Percentiles rank a stretch among this genome's conserved stretches.
Conservation (phyloP, 2,797 vertebrate genomes). For the Hydrocynus forskahlii region DNA sequence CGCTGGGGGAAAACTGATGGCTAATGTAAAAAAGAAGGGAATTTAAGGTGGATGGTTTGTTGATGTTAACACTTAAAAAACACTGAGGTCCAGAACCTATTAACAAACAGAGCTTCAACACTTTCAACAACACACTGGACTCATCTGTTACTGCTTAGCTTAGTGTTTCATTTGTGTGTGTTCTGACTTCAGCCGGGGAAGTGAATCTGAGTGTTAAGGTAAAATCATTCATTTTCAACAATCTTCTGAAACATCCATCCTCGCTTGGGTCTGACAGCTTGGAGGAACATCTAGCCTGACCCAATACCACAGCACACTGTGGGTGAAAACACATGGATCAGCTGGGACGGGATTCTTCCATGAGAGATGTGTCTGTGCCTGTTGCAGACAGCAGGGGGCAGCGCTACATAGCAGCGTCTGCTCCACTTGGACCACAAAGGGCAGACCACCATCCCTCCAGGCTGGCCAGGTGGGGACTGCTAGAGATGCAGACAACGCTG, state of each 20-base stretch:
- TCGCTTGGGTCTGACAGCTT: slow-evolving; percentile 13
- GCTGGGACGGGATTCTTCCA: slow-evolving; percentile 41
- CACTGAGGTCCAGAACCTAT: slow-evolving; percentile 7
- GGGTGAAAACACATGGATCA: slow-evolving; percentile 40
- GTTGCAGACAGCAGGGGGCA: slow-evolving; percentile 58
- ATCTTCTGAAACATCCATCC: neutral
- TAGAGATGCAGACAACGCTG: slow-evolving; percentile 74
- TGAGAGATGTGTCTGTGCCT: slow-evolving; percentile 54
- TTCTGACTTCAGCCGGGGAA: neutral
- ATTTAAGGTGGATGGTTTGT: neutral
- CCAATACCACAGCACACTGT: neutral
- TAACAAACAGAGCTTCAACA: neutral
- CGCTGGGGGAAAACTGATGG: slow-evolving; percentile 66
- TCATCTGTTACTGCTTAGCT: neutral
- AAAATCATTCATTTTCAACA: neutral
- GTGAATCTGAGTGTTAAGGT: slow-evolving; percentile 17
- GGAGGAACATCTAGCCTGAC: neutral
- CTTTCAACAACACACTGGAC: neutral
- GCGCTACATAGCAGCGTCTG: slow-evolving; percentile 83
- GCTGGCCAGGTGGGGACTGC: slow-evolving; percentile 68
- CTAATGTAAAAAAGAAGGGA: slow-evolving; percentile 11
- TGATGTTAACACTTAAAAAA: slow-evolving; percentile 2
- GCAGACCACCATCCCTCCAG: slow-evolving; percentile 54
- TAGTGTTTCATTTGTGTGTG: neutral
- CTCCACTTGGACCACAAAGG: slow-evolving; percentile 60